Conservation (phyloP, 2,113 vertebrate species). For the Engraulis encrasicolus region DNA sequence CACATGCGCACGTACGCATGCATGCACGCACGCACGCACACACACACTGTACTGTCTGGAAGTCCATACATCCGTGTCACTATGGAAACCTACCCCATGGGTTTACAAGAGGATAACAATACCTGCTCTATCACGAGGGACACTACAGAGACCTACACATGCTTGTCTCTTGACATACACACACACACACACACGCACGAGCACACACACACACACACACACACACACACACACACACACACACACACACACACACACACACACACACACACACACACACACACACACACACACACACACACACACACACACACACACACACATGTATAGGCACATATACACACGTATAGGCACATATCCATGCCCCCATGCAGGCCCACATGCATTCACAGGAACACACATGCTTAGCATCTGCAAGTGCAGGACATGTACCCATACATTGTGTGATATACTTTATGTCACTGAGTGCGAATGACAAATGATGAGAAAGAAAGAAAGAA, state of each 20-base stretch:
- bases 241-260: neutral
- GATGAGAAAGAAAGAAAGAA: neutral
- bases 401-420: neutral
- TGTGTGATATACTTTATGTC: neutral
- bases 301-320: neutral
- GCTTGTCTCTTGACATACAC: neutral
- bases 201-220: neutral
- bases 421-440: neutral
- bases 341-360: neutral
- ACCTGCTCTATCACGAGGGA: neutral
- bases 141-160: neutral
- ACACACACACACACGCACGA: neutral
- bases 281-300: neutral
- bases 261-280: neutral
- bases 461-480: neutral
- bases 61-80: neutral
- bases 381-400: neutral
- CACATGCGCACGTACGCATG: too few species aligned
- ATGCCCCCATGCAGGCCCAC: neutral
- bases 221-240: neutral
- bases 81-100: neutral
- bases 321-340: neutral
- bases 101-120: neutral
- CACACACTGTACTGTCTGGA: neutral
- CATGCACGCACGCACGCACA: neutral